These are phyloP conservation scores for Pachymerium ferrugineum DNA, from an alignment of 2,888 invertebrate species.

Conservation along the genomic window DNA sequence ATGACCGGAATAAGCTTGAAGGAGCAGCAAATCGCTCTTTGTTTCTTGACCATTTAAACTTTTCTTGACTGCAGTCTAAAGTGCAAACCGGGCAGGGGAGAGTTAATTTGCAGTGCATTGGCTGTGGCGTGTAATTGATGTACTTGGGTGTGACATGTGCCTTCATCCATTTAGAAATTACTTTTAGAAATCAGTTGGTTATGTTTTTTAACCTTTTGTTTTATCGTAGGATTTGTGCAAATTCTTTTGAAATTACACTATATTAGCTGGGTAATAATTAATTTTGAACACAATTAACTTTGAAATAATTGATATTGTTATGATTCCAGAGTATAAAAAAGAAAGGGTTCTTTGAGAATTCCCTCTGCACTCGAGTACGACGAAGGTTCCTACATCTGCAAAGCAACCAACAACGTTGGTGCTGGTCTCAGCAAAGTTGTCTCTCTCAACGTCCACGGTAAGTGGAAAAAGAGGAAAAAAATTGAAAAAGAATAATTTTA, in stretches of 20 bases:
- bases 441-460: slow-evolving; percentile 34
- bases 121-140: not conserved
- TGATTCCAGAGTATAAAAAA: too few relatives aligned
- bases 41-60: slow-evolving; percentile 1
- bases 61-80: not conserved
- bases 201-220: too few relatives aligned
- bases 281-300: too few relatives aligned
- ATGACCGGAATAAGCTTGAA: too few relatives aligned
- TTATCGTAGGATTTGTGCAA: too few relatives aligned
- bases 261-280: too few relatives aligned
- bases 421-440: slow-evolving; percentile 38
- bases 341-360: slow-evolving; percentile 39
- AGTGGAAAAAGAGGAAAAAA: not conserved
- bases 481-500: too few relatives aligned
- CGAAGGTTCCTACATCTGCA: slow-evolving; percentile 41
- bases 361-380: slow-evolving; percentile 40
- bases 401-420: slow-evolving; percentile 39
- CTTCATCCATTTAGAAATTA: not conserved
- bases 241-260: too few relatives aligned
- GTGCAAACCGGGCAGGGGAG: not conserved
- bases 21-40: not conserved
- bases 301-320: too few relatives aligned
- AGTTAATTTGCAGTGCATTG: not conserved
- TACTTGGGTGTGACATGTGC: not conserved
- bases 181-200: not conserved